Percentiles rank a stretch among this genome's conserved stretches.
These are phyloP conservation scores for Melinaea marsaeus DNA, from an alignment of 2,888 invertebrate genomes.

Conservation along the genomic window DNA sequence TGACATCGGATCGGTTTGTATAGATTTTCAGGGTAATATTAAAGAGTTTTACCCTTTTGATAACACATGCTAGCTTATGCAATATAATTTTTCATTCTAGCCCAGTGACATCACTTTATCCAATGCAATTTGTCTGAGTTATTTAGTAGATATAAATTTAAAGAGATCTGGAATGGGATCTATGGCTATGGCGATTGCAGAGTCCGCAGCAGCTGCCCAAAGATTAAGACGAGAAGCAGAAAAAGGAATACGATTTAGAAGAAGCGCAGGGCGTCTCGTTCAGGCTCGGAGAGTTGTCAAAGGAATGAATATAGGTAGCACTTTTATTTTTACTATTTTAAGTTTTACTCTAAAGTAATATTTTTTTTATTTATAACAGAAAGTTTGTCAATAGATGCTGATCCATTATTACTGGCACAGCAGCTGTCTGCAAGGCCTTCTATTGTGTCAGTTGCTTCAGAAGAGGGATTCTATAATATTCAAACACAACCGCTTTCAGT, in stretches of 20 bases:
- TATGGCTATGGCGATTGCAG: slow-evolving; percentile 63
- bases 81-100: slow-evolving; percentile 37
- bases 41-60: too few relatives aligned
- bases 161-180: slow-evolving; percentile 71
- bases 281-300: slow-evolving; percentile 68
- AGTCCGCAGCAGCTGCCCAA: slow-evolving; percentile 68
- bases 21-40: neutral
- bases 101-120: slow-evolving; percentile 61
- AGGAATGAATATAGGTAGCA: slow-evolving; percentile 68
- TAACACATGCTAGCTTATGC: too few relatives aligned
- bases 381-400: slow-evolving; percentile 51
- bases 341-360: neutral
- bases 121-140: slow-evolving; percentile 70
- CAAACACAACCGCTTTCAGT: slow-evolving; percentile 67
- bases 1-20: slow-evolving; percentile 62
- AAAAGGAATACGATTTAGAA: slow-evolving; percentile 65
- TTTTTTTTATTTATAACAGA: neutral
- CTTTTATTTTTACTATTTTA: neutral
- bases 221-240: slow-evolving; percentile 67
- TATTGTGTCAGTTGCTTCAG: slow-evolving; percentile 70
- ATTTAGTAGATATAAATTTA: slow-evolving; percentile 65
- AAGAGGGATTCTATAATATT: slow-evolving; percentile 63
- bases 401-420: slow-evolving; percentile 68
- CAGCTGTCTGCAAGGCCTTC: slow-evolving; percentile 72
- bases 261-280: slow-evolving; percentile 68